Evolutionary conservation across 2,888 invertebrate genomes (phyloP), one percentile per base, ranked within the genome.

Genomic region (Phaedon cochleariae): DNA sequence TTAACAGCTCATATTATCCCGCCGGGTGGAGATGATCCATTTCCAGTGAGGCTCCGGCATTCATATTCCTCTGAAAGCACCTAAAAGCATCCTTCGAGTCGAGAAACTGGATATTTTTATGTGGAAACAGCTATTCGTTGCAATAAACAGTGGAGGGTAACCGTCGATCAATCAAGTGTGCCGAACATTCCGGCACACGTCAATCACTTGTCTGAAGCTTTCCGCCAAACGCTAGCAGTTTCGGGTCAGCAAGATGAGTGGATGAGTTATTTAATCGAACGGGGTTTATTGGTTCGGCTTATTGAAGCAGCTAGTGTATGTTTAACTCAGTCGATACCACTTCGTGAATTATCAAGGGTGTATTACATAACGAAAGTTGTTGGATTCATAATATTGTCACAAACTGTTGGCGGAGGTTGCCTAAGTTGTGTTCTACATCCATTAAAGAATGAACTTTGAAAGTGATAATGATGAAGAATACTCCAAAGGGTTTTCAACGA

Each of bases 131-230:
- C 53, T 17, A 63, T 64, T 59, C 55, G 62, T 64, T 18, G 62
- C 67, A 62, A 70, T 70, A 68, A 70, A 65, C 68, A 68, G 62
- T 57, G 59, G 31, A 51, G 10, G 73, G 74, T 67, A 76, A 76
- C 77, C 78, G 79, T 79, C 79, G 77, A 80, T 80, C 80, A 79
- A 79, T 80, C 79, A 79, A 76, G 76, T 74, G 77, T 79, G 76
- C 76, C 73, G 75, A 77, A 75, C 78, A 77, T 78, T 77, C 78
- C 73, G 71, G 73, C 69, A 74, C 73, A 72, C 77, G 79, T 78
- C 79, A 79, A 71, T 80, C 78, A 77, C 73, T 74, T 76, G 77
- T 76, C 76, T 67, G 68, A 63, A 67, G 74, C 75, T 74, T 80
- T 77, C 76, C 76, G 74, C 67, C 72, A 72, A 71, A 74, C 68